phyloP scores from a whole-genome alignment of 2,888 invertebrate species.

The Acrobasis suavella region DNA sequence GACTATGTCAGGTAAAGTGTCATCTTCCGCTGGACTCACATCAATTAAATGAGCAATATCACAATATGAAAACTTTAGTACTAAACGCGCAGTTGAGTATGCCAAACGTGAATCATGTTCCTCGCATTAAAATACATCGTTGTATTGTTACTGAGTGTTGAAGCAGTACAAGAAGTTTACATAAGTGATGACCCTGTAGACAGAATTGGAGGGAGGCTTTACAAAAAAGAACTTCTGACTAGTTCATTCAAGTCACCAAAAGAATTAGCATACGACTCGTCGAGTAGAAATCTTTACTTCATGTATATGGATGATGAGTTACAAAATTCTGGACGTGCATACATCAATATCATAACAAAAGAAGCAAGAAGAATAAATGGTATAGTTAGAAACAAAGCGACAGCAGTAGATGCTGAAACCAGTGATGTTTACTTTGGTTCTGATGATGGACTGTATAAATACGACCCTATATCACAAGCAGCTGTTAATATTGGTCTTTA shows the following conservation, averaged over 20 bases:
- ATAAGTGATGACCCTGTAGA: conserved; percentile 59
- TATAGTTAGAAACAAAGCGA: conserved; percentile 65
- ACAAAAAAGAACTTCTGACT: conserved; percentile 64
- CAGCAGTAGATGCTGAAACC: conserved; percentile 61
- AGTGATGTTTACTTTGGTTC: conserved; percentile 73
- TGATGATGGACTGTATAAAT: conserved; percentile 68
- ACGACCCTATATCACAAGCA: conserved; percentile 53
- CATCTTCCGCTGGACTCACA: conserved; percentile 2
- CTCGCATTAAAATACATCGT: conserved; percentile 22
- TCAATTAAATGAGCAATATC: conserved; percentile 47
- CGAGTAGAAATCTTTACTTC: conserved; percentile 66
- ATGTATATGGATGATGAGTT: conserved; percentile 71
- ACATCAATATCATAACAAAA: conserved; percentile 63
- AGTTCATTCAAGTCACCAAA: conserved; percentile 47
- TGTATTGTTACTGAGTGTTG: conserved; percentile 42
- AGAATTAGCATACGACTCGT: conserved; percentile 68
- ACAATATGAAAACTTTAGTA: conserved; percentile 48
- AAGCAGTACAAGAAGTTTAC: conserved; percentile 53
- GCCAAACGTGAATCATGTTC: conserved; percentile 4
- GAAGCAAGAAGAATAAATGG: conserved; percentile 57
- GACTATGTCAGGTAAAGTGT: background rate
- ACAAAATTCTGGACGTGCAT: conserved; percentile 67
- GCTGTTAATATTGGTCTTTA: conserved; percentile 64
- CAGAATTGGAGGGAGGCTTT: conserved; percentile 59
- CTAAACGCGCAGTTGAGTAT: background rate